These are phyloP conservation scores for Acheta domesticus DNA, from an alignment of 2,888 invertebrate genomes.

Conservation along the genomic window DNA sequence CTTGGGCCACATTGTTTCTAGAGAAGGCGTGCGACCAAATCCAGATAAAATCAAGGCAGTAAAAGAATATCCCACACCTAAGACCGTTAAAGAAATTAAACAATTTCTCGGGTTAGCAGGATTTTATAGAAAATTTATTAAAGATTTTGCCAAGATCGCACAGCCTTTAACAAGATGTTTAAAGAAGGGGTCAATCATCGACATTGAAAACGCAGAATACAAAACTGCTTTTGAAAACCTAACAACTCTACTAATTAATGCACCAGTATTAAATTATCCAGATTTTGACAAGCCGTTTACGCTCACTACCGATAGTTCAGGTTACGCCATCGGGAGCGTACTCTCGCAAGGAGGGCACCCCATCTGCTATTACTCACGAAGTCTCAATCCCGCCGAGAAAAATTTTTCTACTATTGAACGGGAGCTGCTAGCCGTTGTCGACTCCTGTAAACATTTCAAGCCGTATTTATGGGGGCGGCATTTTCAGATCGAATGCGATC, in stretches of 20 bases:
- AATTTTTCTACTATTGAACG: neutral
- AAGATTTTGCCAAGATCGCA: neutral
- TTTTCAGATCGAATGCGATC: neutral
- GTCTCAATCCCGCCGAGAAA: neutral
- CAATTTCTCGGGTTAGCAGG: neutral
- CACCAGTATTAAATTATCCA: neutral
- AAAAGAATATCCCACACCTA: neutral
- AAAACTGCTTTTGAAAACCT: neutral
- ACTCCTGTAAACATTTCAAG: neutral
- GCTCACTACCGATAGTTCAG: neutral
- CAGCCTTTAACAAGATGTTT: neutral
- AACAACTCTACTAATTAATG: neutral
- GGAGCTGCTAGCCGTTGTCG: neutral
- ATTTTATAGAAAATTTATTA: neutral
- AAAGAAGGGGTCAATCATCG: neutral
- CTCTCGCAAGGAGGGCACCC: neutral
- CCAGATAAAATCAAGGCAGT: neutral
- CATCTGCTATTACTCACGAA: neutral
- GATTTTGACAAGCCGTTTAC: neutral
- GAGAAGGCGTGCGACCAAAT: neutral
- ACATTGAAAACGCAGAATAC: neutral
- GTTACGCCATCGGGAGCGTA: neutral
- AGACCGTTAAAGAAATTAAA: neutral
- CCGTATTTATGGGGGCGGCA: neutral
- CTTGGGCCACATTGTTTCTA: neutral